A percentile compares a stretch with the other conserved stretches of the same genome.
Conservation (phyloP, 2,888 invertebrate genomes). For the Tiphia femorata region DNA sequence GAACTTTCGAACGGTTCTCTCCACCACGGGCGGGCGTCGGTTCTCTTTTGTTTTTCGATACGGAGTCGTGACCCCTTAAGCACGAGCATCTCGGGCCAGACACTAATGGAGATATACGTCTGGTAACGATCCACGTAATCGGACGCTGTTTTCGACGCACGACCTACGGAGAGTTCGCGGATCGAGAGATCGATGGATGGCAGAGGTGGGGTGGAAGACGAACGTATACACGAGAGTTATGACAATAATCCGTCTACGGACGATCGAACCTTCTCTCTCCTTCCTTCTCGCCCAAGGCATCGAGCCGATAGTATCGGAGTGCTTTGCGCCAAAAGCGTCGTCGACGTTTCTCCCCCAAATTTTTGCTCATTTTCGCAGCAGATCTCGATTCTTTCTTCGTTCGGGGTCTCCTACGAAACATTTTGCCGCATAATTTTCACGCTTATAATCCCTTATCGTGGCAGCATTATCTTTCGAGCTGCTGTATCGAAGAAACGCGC, state of each 20-base stretch:
- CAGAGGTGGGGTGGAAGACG: not conserved
- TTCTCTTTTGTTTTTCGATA: slow-evolving; percentile 11
- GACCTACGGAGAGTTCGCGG: slow-evolving; percentile 14
- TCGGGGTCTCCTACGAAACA: no score
- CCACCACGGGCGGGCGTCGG: not conserved
- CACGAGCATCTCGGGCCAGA: slow-evolving; percentile 16
- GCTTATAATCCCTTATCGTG: no score
- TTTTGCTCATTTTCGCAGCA: not conserved
- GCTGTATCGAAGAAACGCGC: no score
- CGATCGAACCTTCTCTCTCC: slow-evolving; percentile 30
- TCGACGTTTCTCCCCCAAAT: not conserved
- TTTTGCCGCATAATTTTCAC: no score
- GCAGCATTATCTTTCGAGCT: no score
- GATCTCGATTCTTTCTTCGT: no score
- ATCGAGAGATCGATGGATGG: not conserved
- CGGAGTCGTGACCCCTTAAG: slow-evolving; percentile 4
- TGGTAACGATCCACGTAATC: slow-evolving; percentile 30
- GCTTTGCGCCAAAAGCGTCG: no score
- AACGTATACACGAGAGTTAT: slow-evolving; percentile 19
- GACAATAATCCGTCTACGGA: slow-evolving; percentile 32
- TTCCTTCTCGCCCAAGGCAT: not conserved
- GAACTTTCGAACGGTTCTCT: slow-evolving; percentile 1
- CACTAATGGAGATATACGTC: slow-evolving; percentile 42
- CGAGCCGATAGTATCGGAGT: no score
- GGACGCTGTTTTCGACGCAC: slow-evolving; percentile 32